phyloP scores from a whole-genome alignment of 2,888 invertebrate species.

The Rhingia rostrata region DNA sequence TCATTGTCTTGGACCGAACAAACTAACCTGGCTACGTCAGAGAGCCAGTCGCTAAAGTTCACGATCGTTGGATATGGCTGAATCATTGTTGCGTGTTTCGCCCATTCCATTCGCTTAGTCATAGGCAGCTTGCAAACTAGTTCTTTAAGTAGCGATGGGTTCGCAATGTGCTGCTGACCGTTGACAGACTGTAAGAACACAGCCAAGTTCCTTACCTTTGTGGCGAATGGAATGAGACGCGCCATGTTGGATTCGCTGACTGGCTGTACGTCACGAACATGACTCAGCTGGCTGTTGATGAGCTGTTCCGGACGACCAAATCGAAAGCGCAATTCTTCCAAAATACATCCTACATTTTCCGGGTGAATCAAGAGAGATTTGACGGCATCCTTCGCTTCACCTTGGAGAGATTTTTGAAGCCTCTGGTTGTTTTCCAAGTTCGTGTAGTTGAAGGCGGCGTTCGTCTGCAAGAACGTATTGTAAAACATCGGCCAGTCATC shows the following conservation, averaged over 20 bases:
- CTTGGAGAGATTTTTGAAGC: conserved; percentile 56
- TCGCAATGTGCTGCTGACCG: conserved; percentile 55
- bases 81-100: conserved; percentile 3
- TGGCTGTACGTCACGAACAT: no score
- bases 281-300: no score
- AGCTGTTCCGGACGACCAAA: no score
- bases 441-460: conserved; percentile 42
- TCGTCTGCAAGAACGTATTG: conserved; percentile 56
- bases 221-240: no score
- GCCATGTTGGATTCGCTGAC: no score
- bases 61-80: conserved; percentile 20
- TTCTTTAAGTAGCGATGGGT: conserved; percentile 35
- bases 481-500: conserved; percentile 62
- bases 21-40: conserved; percentile 9
- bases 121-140: not conserved
- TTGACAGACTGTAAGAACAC: conserved; percentile 48
- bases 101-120: conserved; percentile 20
- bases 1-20: conserved; percentile 47
- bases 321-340: no score
- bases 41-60: conserved; percentile 7
- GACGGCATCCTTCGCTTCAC: conserved; percentile 8
- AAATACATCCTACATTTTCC: no score
- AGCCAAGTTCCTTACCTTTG: conserved; percentile 48
- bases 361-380: no score
- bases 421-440: conserved; percentile 63